phyloP scores from a whole-genome alignment of 2,797 vertebrate species.

The Pseudopleuronectes americanus region DNA sequence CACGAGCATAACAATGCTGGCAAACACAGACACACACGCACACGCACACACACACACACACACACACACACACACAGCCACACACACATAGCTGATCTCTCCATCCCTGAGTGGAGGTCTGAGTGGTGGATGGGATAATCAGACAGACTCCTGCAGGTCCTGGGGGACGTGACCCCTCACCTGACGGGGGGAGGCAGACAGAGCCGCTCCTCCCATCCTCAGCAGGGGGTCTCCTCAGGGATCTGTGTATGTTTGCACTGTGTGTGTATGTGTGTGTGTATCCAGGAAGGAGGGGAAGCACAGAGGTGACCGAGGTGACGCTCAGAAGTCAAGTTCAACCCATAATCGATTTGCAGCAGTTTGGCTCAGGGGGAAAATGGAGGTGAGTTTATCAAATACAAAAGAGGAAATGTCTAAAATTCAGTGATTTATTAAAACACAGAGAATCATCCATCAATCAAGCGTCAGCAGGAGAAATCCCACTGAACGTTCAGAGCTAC shows the following conservation, averaged over 20 bases:
- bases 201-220: slow-evolving; percentile 33
- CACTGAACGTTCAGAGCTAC: too few relatives aligned
- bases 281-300: slow-evolving; percentile 4
- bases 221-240: slow-evolving; percentile 35
- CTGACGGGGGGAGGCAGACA: slow-evolving; percentile 51
- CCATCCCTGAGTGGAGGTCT: slow-evolving; percentile 60
- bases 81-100: slow-evolving; percentile 30
- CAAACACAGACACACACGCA: not conserved
- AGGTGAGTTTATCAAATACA: slow-evolving; percentile 20
- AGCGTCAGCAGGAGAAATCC: too few relatives aligned
- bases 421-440: slow-evolving; percentile 21
- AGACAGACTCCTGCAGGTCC: slow-evolving; percentile 62
- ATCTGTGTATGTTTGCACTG: slow-evolving; percentile 18
- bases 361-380: slow-evolving; percentile 13
- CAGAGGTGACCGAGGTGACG: slow-evolving; percentile 47
- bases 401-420: not conserved
- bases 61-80: not conserved
- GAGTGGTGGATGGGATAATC: slow-evolving; percentile 72
- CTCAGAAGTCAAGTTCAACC: slow-evolving; percentile 48
- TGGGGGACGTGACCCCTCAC: slow-evolving; percentile 67
- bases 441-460: slow-evolving; percentile 20
- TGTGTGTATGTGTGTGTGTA: slow-evolving; percentile 14
- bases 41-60: not conserved
- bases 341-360: slow-evolving; percentile 29
- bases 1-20: slow-evolving; percentile 1